phyloP scores from a whole-genome alignment of 2,888 invertebrate genomes.

The Cynaeus angustus region DNA sequence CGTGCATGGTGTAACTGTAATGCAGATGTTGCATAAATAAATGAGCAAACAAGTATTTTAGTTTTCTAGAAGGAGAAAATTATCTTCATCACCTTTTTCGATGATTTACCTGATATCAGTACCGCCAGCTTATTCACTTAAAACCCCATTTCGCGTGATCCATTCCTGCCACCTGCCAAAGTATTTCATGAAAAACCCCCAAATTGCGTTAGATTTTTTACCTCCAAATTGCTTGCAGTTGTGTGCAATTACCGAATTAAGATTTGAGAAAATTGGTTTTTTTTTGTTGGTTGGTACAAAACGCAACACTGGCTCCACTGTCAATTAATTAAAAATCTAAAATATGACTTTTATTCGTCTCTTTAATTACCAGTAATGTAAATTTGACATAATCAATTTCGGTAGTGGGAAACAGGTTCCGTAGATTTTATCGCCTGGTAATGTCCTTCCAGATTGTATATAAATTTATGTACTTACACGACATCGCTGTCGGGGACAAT shows the following conservation, averaged over 20 bases:
- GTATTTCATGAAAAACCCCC: conserved; percentile 34
- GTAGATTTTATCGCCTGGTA: conserved; percentile 35
- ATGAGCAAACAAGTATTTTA: not conserved
- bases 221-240: conserved; percentile 43
- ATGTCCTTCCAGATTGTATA: conserved; percentile 29
- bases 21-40: conserved; percentile 4
- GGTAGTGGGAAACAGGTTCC: conserved; percentile 39
- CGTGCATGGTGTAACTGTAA: not conserved
- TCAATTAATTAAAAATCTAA: conserved; percentile 35
- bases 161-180: conserved; percentile 39
- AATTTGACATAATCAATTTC: conserved; percentile 38
- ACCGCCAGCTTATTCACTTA: not conserved
- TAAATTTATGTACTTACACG: conserved; percentile 38
- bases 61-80: too few species aligned
- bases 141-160: conserved; percentile 41
- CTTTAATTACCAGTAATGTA: conserved; percentile 36
- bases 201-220: conserved; percentile 42
- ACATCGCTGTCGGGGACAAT: conserved; percentile 11
- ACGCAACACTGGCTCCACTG: conserved; percentile 16
- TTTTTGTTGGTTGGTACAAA: not conserved
- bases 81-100: too few species aligned
- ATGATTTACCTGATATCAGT: too few species aligned
- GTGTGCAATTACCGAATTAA: conserved; percentile 42
- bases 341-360: conserved; percentile 28
- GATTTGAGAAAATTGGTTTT: conserved; percentile 9